phyloP scores from a whole-genome alignment of 2,888 invertebrate genomes.

The Beris morrisii region DNA sequence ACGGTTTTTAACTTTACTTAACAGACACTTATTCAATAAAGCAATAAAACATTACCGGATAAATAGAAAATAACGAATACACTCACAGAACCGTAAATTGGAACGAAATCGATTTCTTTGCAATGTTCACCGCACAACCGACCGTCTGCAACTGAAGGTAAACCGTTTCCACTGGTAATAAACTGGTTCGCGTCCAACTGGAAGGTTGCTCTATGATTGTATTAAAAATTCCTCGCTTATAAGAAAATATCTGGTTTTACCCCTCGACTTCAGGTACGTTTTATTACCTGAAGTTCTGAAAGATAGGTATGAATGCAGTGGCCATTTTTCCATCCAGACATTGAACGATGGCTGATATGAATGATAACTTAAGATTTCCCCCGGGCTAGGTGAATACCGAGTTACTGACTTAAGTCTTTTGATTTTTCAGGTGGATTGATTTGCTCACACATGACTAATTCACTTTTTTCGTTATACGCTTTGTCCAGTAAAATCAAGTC shows the following conservation, averaged over 20 bases:
- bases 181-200: slow-evolving; percentile 29
- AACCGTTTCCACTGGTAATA: slow-evolving; percentile 11
- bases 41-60: background rate
- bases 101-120: background rate
- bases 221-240: background rate
- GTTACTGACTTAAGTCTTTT: slow-evolving; percentile 26
- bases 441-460: no score
- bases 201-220: slow-evolving; percentile 23
- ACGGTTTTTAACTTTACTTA: no score
- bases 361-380: slow-evolving; percentile 9
- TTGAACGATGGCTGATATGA: slow-evolving; percentile 7
- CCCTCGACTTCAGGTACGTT: no score
- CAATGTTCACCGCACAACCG: slow-evolving; percentile 15
- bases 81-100: background rate
- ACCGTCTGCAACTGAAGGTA: slow-evolving; percentile 24
- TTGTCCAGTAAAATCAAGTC: background rate
- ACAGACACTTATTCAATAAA: background rate
- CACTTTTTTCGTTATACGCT: background rate
- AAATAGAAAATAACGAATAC: slow-evolving; percentile 1
- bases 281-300: background rate
- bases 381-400: background rate
- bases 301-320: background rate
- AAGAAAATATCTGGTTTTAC: slow-evolving; percentile 1
- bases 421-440: background rate
- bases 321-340: background rate